Evolutionary conservation across 1,140 invertebrate genomes (phyloP).

Genomic region (Hyles vespertilio): DNA sequence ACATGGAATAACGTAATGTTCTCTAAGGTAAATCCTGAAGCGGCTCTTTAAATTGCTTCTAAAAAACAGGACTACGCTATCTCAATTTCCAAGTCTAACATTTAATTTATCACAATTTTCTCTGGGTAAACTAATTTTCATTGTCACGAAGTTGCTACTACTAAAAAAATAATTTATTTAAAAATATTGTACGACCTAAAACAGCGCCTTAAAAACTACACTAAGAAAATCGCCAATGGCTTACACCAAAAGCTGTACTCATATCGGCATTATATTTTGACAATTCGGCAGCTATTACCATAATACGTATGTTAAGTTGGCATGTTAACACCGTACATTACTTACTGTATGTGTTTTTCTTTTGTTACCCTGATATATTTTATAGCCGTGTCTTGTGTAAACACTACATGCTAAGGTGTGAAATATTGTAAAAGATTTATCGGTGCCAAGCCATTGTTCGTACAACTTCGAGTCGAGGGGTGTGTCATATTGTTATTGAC

Average conservation of each 20-base stretch:
- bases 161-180: no score
- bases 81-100: no score
- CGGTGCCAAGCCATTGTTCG: slow-evolving; percentile 55
- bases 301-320: slow-evolving; percentile 45
- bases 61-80: no score
- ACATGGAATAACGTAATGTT: no score
- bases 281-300: slow-evolving; percentile 64
- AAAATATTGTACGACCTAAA: no score
- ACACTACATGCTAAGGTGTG: slow-evolving; percentile 64
- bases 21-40: no score
- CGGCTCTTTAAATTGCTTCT: no score
- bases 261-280: slow-evolving; percentile 62
- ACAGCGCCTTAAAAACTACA: not conserved
- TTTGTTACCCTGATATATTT: slow-evolving; percentile 68
- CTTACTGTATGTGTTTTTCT: slow-evolving; percentile 64
- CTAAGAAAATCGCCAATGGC: slow-evolving; percentile 16
- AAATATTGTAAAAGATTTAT: slow-evolving; percentile 71
- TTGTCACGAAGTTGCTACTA: no score
- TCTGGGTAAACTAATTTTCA: no score
- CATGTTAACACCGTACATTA: slow-evolving; percentile 53
- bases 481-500: slow-evolving; percentile 5
- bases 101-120: no score
- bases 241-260: slow-evolving; percentile 9
- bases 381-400: slow-evolving; percentile 70
- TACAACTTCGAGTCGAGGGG: slow-evolving; percentile 16